Conservation (phyloP, 2,888 invertebrate species). For the Leptopilina syphax region DNA sequence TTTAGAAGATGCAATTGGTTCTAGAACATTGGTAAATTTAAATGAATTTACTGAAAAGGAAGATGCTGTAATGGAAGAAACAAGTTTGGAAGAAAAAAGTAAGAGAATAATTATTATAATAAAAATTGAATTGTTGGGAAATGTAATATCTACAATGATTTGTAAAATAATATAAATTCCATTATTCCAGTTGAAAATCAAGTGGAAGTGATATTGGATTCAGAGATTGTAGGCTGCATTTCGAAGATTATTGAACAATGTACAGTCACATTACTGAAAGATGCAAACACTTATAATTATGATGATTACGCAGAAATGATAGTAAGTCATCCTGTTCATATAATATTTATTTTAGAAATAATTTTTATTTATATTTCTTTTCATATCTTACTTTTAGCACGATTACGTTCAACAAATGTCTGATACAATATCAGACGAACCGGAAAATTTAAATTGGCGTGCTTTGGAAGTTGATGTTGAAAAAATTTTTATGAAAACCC, state of each 20-base stretch:
- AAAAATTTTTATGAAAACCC: conserved; percentile 41
- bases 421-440: conserved; percentile 11
- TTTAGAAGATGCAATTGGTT: conserved; percentile 62
- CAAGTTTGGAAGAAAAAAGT: conserved; percentile 67
- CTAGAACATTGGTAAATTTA: conserved; percentile 59
- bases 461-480: conserved; percentile 21
- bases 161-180: background rate
- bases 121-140: too few relatives aligned
- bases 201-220: conserved; percentile 70
- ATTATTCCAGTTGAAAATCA: conserved; percentile 62
- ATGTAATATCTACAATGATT: too few relatives aligned
- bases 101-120: conserved; percentile 21
- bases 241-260: conserved; percentile 68
- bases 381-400: conserved; percentile 46
- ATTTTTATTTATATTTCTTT: conserved; percentile 11
- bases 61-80: conserved; percentile 64
- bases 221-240: conserved; percentile 68
- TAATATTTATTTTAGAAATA: conserved; percentile 37
- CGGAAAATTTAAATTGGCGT: conserved; percentile 36
- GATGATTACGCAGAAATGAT: conserved; percentile 66
- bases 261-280: conserved; percentile 61
- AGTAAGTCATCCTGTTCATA: conserved; percentile 57
- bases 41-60: conserved; percentile 64
- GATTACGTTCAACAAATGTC: conserved; percentile 12
- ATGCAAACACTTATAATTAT: conserved; percentile 62